Evolutionary conservation across 1,140 invertebrate genomes (phyloP), one percentile per base, ranked within the genome.

Genomic region (Drosophila eugracilis): DNA sequence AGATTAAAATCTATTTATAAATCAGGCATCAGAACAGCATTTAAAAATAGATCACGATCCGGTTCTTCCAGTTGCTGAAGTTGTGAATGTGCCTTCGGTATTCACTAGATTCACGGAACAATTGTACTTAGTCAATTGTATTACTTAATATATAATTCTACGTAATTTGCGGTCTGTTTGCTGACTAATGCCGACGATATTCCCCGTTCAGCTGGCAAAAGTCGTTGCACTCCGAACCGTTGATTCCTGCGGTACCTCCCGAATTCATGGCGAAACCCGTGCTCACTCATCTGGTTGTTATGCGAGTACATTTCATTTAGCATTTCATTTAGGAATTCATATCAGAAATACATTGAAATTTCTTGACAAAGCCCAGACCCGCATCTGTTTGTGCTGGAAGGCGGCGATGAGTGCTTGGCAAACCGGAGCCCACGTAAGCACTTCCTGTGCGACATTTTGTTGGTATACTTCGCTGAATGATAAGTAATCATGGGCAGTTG

Each of bases 161-260:
- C 9, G 24, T 47, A 15, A 30, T 48, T 17, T 36, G 14, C 17
- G 1, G 24, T 71, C 32, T 24, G 41, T 32, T 19, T 15, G 22
- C 24, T 75, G 77, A 80, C 57, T 79, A 79, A 79, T 75, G 69
- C 32, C 54, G 22, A 65, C 50, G 65, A 71, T 41, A 73, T 42
- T 36, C 17, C 14, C 30, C 50, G 28, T n/a, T 44, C 36, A 47
- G 28, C 15, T 50, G 17, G 9, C 12, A 30, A 58, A 72, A 57
- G 72, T 80, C 77, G 54, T 80, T 81, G 77, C 72, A 76, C 78
- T 81, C 58, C n/a, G 22, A 30, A 53, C 17, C 19, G 12, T 62
- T 34, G 28, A 60, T 58, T 59, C 24, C 34, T 36, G 24, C 24
- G 14, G 52, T 24, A 53, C 22, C 34, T 28, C 37, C 50, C n/a